phyloP scores from a whole-genome alignment of 1,140 invertebrate genomes.

The Xylocopa sonorina region DNA sequence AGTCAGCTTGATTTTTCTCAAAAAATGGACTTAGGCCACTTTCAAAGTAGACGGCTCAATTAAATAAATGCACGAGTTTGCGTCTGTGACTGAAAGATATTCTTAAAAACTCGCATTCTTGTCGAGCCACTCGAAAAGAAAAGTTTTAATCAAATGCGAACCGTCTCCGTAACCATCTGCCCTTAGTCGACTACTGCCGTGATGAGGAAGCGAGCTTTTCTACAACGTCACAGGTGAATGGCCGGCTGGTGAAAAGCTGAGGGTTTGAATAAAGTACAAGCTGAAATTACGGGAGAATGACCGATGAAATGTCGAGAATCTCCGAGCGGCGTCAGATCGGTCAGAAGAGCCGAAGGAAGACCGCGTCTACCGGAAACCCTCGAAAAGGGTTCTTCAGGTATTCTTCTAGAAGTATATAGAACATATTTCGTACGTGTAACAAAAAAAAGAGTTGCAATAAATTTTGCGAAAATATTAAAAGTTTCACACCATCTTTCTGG shows the following conservation, averaged over 20 bases:
- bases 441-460: too few species aligned
- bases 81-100: neutral
- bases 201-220: neutral
- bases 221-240: conserved; percentile 26
- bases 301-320: conserved; percentile 13
- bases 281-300: conserved; percentile 29
- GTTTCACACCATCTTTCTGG: neutral
- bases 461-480: too few species aligned
- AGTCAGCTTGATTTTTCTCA: too few species aligned
- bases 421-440: too few species aligned
- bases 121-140: neutral
- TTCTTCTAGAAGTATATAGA: neutral
- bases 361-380: neutral
- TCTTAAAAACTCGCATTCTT: neutral
- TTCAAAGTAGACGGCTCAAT: too few species aligned
- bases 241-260: conserved; percentile 28
- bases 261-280: conserved; percentile 40
- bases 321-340: neutral
- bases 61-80: neutral
- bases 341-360: neutral
- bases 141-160: conserved; percentile 4
- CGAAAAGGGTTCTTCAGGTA: conserved; percentile 5
- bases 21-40: too few species aligned
- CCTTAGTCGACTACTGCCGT: too few species aligned
- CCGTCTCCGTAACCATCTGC: neutral